Base-by-base conservation (phyloP, 2,888 invertebrate genomes). In the Cryptophagus acutangulus region DNA sequence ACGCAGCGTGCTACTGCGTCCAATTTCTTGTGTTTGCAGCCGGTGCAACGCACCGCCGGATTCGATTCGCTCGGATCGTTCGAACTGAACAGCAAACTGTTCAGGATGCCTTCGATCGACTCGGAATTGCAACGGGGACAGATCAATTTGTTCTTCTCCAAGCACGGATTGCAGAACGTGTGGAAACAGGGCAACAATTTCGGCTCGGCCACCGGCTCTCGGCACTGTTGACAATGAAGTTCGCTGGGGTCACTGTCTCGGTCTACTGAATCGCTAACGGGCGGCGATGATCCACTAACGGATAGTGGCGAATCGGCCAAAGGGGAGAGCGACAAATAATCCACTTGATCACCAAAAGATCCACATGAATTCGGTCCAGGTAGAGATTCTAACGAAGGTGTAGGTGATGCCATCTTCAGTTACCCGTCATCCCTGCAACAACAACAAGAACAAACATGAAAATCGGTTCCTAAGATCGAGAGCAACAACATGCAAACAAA, bases 1-100 rank as follows among this genome's bases (percentile, higher is more conserved):
- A 91, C 87, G 72, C 95, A 96, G 67, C 91, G 87, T 46, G 94
- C 94, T 41, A 94, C 90, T 33, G 95, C 95, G 80, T 87, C 87
- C 13, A 89, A 84, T 69, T 93, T 90, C 67, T 88, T 89, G 54
- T 89, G 89, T 72, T 95, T 96, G 77, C 97, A 97, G 63, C 93
- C 94, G 57, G 94, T 95, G 75, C 95, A 96, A 57, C 84, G 83
- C 18, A 78, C 75, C 46, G 79, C 76, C 35, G 75, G 71, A 59
- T 63, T 54, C 6, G 9, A 6, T 20, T 14, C 16, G 37, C 40
- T 52, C 16, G 40, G 31, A 24, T 69, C 69, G 57, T 71, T 71
- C 13, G 61, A 70, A 62, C 65, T 56, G 39, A 61, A 58, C 38
- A 67, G 51, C 43, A 65, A 49, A 44, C 50, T 64, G 54, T 67